These are phyloP conservation scores for Agapetus fuscipes DNA, from an alignment of 2,888 invertebrate genomes.

Conservation along the genomic window DNA sequence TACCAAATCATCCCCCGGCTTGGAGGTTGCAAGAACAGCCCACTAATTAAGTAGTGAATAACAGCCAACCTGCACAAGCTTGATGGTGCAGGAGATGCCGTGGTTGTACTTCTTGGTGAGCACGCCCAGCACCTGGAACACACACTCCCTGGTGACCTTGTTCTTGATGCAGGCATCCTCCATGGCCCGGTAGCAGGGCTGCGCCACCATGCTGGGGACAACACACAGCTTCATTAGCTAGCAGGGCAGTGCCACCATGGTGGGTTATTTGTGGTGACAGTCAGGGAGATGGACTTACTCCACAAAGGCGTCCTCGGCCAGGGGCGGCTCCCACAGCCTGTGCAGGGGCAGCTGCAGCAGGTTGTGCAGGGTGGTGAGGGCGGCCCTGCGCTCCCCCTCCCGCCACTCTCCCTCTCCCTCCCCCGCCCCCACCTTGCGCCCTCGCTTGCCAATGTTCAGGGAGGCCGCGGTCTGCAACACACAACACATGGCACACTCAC, in stretches of 20 bases:
- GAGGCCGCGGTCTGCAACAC: constrained; percentile 41
- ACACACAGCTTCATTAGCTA: constrained; percentile 50
- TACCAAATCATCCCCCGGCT: too few species aligned
- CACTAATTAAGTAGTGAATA: too few species aligned
- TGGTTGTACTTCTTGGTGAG: constrained; percentile 79
- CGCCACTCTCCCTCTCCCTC: constrained; percentile 52
- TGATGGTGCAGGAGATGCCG: constrained; percentile 64
- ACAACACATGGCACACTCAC: too few species aligned
- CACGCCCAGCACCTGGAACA: constrained; percentile 71
- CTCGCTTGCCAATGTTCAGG: constrained; percentile 37
- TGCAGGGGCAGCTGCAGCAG: constrained; percentile 61
- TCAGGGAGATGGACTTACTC: constrained; percentile 56
- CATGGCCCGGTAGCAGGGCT: constrained; percentile 64
- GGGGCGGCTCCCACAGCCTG: constrained; percentile 72
- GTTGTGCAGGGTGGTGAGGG: constrained; percentile 55
- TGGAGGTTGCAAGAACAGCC: too few species aligned
- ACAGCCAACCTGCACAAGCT: constrained; percentile 59
- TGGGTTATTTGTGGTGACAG: too few species aligned
- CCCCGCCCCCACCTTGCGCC: constrained; percentile 34
- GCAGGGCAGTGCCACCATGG: constrained; percentile 62
- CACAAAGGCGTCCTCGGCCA: constrained; percentile 74
- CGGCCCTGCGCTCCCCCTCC: constrained; percentile 56
- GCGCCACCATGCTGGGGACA: constrained; percentile 53
- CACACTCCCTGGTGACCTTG: constrained; percentile 55
- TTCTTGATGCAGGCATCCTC: constrained; percentile 53